phyloP scores from a whole-genome alignment of 2,113 vertebrate species.

The Pithys albifrons region DNA sequence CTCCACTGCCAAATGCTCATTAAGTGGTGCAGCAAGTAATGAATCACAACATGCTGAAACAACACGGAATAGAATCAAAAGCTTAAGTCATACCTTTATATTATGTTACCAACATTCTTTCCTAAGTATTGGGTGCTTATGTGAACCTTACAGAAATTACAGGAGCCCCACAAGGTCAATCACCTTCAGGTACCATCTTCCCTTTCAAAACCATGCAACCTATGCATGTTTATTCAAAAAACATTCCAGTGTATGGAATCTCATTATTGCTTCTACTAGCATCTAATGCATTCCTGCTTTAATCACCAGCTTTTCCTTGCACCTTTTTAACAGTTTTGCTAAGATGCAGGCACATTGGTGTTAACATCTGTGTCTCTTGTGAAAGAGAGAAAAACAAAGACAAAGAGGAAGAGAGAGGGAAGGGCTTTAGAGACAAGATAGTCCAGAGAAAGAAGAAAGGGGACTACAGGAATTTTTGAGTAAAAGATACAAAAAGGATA shows the following conservation, averaged over 20 bases:
- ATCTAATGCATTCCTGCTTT: not conserved
- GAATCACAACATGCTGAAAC: conserved; percentile 21
- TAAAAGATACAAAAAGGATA: not conserved
- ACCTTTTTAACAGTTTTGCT: not conserved
- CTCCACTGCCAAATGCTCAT: conserved; percentile 23
- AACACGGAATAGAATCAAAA: not conserved
- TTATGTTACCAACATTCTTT: not conserved
- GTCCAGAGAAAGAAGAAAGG: not conserved
- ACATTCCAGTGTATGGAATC: not conserved
- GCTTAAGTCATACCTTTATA: not conserved
- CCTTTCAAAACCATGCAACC: not conserved
- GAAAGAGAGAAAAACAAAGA: not conserved
- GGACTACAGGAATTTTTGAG: not conserved
- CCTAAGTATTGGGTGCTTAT: conserved; percentile 52
- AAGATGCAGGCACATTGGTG: not conserved
- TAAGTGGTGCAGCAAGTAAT: conserved; percentile 25
- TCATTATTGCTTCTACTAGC: not conserved
- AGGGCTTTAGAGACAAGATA: not conserved
- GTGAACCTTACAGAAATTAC: conserved; percentile 25
- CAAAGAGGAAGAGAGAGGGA: not conserved
- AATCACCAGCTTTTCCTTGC: not conserved
- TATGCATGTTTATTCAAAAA: not conserved
- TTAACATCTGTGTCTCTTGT: not conserved
- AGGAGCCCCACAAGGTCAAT: not conserved
- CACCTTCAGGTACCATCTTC: not conserved